Evolutionary conservation across 2,888 invertebrate species (phyloP).

Genomic region (Ryuthela nishihirai): DNA sequence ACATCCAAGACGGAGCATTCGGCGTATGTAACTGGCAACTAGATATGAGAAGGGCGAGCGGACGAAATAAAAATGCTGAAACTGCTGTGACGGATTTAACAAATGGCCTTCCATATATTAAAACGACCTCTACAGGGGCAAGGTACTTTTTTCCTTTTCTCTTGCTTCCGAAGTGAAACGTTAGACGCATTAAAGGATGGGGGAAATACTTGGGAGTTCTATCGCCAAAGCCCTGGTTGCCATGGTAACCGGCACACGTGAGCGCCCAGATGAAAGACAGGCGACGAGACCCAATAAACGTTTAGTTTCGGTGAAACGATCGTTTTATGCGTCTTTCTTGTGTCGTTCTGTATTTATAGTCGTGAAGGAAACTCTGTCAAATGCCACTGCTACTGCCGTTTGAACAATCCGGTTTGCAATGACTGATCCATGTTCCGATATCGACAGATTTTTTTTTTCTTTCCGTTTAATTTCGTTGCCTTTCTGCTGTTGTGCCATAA

Average conservation of each 20-base stretch:
- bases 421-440: too few relatives aligned
- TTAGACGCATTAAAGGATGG: constrained; percentile 35
- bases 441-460: too few relatives aligned
- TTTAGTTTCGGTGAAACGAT: constrained; percentile 34
- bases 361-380: too few relatives aligned
- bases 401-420: too few relatives aligned
- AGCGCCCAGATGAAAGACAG: constrained; percentile 29
- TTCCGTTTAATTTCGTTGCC: too few relatives aligned
- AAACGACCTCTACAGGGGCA: constrained; percentile 28
- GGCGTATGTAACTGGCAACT: constrained; percentile 20
- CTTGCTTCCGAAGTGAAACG: constrained; percentile 14
- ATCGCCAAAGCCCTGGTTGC: too few relatives aligned
- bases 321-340: constrained; percentile 35
- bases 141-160: constrained; percentile 9
- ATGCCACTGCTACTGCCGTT: too few relatives aligned
- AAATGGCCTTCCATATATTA: constrained; percentile 35
- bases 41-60: constrained; percentile 3
- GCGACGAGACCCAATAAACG: constrained; percentile 31
- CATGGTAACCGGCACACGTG: constrained; percentile 26
- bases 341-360: too few relatives aligned
- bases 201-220: too few relatives aligned
- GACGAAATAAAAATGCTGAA: constrained; percentile 36
- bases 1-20: too few relatives aligned
- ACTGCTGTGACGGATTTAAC: constrained; percentile 35
- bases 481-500: too few relatives aligned